These are phyloP conservation scores for Botrylloides violaceus DNA, from an alignment of 23 tunicate genomes.

Conservation along the genomic window DNA sequence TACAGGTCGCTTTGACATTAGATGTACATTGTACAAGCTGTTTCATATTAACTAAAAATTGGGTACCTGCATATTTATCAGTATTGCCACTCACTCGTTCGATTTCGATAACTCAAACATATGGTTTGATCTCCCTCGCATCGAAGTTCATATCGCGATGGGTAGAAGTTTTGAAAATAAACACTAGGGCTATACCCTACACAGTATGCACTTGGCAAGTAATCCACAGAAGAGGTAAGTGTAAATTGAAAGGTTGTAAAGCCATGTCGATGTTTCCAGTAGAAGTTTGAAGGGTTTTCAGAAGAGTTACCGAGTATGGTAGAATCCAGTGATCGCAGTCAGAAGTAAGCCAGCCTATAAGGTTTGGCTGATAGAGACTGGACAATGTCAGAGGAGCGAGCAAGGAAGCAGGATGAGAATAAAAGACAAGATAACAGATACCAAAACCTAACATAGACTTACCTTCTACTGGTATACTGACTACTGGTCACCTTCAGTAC, in stretches of 20 bases:
- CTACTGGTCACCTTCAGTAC: conserved; percentile 22
- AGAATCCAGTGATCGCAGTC: too few species aligned
- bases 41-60: neutral
- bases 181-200: too few species aligned
- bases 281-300: neutral
- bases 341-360: too few species aligned
- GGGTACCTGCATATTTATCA: neutral
- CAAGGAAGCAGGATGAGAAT: too few species aligned
- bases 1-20: neutral
- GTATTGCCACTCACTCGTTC: neutral
- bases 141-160: neutral
- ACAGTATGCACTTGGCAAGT: too few species aligned
- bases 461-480: neutral
- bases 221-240: too few species aligned
- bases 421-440: neutral
- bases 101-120: neutral
- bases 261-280: neutral
- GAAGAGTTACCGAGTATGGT: too few species aligned
- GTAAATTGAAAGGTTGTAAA: too few species aligned
- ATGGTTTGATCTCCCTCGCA: neutral
- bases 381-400: too few species aligned
- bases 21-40: neutral
- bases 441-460: neutral
- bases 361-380: too few species aligned
- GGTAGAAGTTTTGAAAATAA: too few species aligned